Evolutionary conservation across 2,797 vertebrate genomes (phyloP).

Genomic region (Oceanodroma leucorhoa): DNA sequence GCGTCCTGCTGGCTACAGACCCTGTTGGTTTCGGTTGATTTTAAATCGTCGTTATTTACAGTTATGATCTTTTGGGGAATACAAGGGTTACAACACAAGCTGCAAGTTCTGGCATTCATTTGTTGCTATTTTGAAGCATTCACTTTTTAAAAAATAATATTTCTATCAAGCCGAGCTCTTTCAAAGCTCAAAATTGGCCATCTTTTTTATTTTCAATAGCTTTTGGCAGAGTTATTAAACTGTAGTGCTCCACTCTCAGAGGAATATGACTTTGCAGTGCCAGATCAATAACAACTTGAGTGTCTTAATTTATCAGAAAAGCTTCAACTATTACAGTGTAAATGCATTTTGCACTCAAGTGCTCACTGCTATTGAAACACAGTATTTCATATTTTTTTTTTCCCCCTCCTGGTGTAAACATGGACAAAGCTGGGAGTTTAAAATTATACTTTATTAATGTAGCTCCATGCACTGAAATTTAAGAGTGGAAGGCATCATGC

Average conservation of each 20-base stretch:
- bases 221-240: background rate
- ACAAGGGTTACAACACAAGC: background rate
- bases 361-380: background rate
- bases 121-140: background rate
- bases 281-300: background rate
- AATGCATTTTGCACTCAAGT: background rate
- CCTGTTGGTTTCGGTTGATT: accelerated
- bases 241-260: background rate
- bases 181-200: background rate
- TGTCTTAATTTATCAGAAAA: background rate
- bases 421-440: background rate
- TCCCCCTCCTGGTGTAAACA: background rate
- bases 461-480: background rate
- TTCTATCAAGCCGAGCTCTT: background rate
- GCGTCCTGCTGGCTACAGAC: background rate
- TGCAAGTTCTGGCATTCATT: background rate
- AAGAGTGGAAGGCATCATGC: background rate
- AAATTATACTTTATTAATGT: background rate
- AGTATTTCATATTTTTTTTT: background rate
- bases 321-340: background rate
- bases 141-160: background rate
- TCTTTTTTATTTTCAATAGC: background rate
- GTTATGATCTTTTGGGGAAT: background rate
- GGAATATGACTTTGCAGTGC: background rate
- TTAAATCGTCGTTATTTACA: background rate